Evolutionary conservation across 2,797 vertebrate species (phyloP).

Genomic region (Nasua narica): DNA sequence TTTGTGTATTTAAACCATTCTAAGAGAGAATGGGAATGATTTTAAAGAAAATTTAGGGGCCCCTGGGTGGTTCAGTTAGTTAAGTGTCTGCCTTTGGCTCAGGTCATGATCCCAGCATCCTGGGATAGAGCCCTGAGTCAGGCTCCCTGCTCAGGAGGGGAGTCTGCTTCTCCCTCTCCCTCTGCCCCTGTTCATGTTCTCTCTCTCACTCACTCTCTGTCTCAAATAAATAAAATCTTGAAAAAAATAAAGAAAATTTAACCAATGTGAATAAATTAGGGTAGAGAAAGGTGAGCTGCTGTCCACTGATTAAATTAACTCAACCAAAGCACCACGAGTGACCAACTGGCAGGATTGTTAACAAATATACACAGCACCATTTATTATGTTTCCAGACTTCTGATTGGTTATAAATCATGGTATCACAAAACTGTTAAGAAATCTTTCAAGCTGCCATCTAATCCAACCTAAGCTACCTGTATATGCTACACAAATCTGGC

Average conservation of each 20-base stretch:
- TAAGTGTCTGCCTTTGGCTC: too few species aligned
- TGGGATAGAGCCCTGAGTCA: too few species aligned
- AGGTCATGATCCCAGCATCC: too few species aligned
- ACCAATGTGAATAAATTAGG: neutral
- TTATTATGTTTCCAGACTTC: conserved; percentile 28
- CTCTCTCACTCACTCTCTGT: too few species aligned
- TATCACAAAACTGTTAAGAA: neutral
- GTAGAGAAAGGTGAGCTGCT: conserved; percentile 19
- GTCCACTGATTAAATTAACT: neutral
- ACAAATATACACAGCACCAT: neutral
- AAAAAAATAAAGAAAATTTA: conserved; percentile 4
- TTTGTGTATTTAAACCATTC: conserved; percentile 2
- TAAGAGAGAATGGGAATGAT: conserved; percentile 23
- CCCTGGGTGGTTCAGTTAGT: too few species aligned
- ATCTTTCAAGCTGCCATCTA: neutral
- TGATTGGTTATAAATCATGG: conserved; percentile 2
- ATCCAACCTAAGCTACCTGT: neutral
- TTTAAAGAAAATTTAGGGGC: conserved; percentile 14
- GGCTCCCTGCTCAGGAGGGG: too few species aligned
- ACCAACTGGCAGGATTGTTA: neutral
- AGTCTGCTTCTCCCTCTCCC: too few species aligned
- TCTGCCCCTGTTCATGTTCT: too few species aligned
- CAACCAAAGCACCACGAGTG: neutral
- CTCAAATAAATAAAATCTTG: too few species aligned
- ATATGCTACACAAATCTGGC: conserved; percentile 21